A percentile compares a stretch with the other conserved stretches of the same genome.
Evolutionary conservation across 2,113 vertebrate species (phyloP).

Genomic region (Pituophis catenifer): DNA sequence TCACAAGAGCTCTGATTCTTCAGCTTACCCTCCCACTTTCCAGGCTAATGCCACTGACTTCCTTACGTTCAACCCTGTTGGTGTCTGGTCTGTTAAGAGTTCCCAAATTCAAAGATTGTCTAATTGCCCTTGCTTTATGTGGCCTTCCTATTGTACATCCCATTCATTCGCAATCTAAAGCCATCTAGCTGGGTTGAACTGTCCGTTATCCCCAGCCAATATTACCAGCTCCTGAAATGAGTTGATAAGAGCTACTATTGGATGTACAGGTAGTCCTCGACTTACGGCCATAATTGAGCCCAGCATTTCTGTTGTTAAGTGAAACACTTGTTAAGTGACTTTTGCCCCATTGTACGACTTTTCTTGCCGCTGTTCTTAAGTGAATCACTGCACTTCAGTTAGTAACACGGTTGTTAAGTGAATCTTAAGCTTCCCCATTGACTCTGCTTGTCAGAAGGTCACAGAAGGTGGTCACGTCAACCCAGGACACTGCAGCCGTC

Average conservation of each 20-base stretch:
- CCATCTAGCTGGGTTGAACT: not conserved
- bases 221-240: not conserved
- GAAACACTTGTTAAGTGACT: not conserved
- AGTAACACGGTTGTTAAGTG: not conserved
- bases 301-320: not conserved
- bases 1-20: not conserved
- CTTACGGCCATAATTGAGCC: not conserved
- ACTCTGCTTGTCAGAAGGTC: not conserved
- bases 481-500: too few species aligned
- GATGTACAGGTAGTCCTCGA: not conserved
- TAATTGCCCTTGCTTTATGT: not conserved
- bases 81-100: not conserved
- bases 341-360: not conserved
- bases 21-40: not conserved
- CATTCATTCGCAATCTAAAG: not conserved
- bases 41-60: not conserved
- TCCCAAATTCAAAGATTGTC: not conserved
- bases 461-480: not conserved
- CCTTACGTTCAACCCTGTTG: not conserved
- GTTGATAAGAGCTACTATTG: not conserved
- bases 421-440: not conserved
- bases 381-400: not conserved
- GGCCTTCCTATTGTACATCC: not conserved
- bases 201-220: not conserved
- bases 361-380: not conserved